These are phyloP conservation scores for Noctua janthina DNA, from an alignment of 2,888 invertebrate species.

Conservation along the genomic window DNA sequence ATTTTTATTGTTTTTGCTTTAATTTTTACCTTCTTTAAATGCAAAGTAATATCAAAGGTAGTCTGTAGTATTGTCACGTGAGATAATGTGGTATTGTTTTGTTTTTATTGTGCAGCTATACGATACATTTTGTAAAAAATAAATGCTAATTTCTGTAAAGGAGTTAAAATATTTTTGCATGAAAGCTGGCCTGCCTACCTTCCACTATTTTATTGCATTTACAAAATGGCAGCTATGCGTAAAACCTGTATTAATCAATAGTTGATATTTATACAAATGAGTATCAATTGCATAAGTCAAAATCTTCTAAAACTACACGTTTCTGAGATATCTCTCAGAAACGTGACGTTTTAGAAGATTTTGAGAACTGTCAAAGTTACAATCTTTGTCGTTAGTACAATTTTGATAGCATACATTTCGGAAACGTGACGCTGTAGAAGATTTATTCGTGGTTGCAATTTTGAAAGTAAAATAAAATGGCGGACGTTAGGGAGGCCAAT, in stretches of 20 bases:
- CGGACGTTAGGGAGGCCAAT: background rate
- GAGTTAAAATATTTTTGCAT: background rate
- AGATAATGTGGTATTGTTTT: background rate
- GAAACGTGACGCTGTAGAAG: background rate
- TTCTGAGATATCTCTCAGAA: background rate
- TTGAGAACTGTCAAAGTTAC: background rate
- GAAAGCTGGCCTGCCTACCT: background rate
- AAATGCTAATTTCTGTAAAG: background rate
- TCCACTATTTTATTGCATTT: background rate
- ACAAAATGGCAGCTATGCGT: background rate
- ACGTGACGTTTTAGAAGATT: background rate
- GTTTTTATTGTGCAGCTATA: background rate
- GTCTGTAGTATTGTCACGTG: background rate
- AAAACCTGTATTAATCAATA: background rate
- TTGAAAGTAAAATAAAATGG: background rate
- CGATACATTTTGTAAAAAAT: background rate
- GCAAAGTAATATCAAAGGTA: background rate
- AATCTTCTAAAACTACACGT: background rate
- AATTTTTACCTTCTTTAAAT: background rate
- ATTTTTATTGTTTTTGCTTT: constrained; percentile 4
- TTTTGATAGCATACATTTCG: too few relatives aligned
- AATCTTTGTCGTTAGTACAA: too few relatives aligned
- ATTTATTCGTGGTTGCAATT: background rate
- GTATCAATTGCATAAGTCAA: background rate
- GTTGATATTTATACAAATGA: background rate